Conservation (phyloP, 2,888 invertebrate genomes). For the Pyrrhia umbra region DNA sequence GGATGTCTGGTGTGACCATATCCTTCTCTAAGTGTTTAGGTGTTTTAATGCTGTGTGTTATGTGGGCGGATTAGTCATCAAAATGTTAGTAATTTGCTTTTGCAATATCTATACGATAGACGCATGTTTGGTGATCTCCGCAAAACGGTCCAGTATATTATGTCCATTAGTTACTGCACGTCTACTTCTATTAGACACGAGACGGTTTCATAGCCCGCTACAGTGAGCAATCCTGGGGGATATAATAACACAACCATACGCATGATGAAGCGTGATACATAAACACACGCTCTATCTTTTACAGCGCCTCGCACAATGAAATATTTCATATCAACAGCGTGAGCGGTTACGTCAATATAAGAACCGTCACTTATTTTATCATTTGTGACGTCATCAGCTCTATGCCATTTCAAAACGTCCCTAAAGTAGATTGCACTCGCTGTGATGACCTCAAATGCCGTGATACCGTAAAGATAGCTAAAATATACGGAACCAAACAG, state of each 20-base stretch:
- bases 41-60: too few relatives aligned
- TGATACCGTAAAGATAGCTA: constrained; percentile 27
- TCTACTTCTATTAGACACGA: constrained; percentile 24
- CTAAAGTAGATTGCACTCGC: constrained; percentile 34
- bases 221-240: constrained; percentile 38
- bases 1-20: too few relatives aligned
- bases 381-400: constrained; percentile 21
- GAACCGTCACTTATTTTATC: constrained; percentile 28
- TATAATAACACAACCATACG: constrained; percentile 31
- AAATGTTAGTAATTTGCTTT: neutral
- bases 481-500: constrained; percentile 38
- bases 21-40: too few relatives aligned
- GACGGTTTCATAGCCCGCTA: constrained; percentile 38
- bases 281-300: constrained; percentile 27
- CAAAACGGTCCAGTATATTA: neutral
- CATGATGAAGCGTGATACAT: constrained; percentile 23
- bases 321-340: constrained; percentile 25
- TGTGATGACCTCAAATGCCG: constrained; percentile 8
- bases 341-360: constrained; percentile 20
- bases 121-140: neutral
- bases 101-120: neutral
- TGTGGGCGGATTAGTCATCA: too few relatives aligned
- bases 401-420: constrained; percentile 28
- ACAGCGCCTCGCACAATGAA: constrained; percentile 16
- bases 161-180: constrained; percentile 8